These are phyloP conservation scores for Labroides dimidiatus DNA, from an alignment of 2,797 vertebrate species.

Conservation along the genomic window DNA sequence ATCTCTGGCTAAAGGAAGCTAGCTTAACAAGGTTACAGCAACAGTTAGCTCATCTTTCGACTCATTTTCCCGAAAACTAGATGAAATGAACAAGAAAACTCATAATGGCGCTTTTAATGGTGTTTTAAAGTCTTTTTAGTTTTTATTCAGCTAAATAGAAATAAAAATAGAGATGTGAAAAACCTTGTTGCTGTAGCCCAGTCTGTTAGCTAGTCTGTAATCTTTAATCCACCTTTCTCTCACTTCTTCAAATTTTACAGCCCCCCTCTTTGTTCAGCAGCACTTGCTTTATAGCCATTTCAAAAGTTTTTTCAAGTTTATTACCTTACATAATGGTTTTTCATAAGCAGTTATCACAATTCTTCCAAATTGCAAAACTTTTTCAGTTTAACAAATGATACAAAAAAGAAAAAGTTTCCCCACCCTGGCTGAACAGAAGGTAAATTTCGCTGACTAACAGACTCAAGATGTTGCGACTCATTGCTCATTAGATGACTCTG, in stretches of 20 bases:
- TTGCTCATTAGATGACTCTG: conserved; percentile 13
- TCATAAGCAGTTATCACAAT: neutral
- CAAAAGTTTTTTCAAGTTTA: conserved; percentile 3
- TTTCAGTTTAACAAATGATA: neutral
- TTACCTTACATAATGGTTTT: conserved; percentile 8
- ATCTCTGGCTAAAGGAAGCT: too few relatives aligned
- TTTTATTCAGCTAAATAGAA: too few relatives aligned
- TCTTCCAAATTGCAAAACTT: neutral
- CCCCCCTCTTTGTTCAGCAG: neutral
- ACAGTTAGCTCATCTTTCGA: too few relatives aligned
- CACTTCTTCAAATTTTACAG: neutral
- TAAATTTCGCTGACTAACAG: conserved; percentile 4
- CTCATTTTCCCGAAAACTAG: too few relatives aligned
- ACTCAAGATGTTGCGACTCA: conserved; percentile 6
- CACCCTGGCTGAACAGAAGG: conserved; percentile 12
- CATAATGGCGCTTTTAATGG: too few relatives aligned
- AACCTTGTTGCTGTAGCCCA: neutral
- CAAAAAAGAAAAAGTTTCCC: neutral
- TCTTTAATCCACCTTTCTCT: neutral
- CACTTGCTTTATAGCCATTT: neutral
- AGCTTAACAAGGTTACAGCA: too few relatives aligned
- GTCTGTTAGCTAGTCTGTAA: neutral
- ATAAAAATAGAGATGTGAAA: neutral
- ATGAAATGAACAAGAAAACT: too few relatives aligned
- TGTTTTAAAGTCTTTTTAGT: too few relatives aligned